Evolutionary conservation across 2,888 invertebrate species (phyloP).

Genomic region (Agrotis ipsilon): DNA sequence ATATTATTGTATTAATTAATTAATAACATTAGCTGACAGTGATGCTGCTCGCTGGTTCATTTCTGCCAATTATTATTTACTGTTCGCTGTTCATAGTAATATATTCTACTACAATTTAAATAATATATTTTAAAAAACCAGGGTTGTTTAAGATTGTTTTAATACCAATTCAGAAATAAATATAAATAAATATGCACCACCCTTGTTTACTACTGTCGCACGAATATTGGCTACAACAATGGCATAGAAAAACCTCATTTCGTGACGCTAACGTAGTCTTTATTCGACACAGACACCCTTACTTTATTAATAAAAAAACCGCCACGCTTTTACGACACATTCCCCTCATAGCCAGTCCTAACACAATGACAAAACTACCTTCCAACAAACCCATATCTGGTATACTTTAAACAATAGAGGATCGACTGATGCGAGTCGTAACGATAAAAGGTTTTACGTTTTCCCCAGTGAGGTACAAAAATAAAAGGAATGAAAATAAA

Average conservation of each 20-base stretch:
- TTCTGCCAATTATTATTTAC: too few relatives aligned
- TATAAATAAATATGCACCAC: neutral
- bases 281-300: neutral
- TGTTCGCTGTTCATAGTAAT: too few relatives aligned
- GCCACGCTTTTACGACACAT: conserved; percentile 20
- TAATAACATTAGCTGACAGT: too few relatives aligned
- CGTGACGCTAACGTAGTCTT: neutral
- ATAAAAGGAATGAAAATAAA: conserved; percentile 64
- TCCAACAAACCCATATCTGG: conserved; percentile 34
- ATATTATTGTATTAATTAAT: too few relatives aligned
- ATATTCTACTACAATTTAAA: too few relatives aligned
- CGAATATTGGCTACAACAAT: neutral
- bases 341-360: conserved; percentile 2
- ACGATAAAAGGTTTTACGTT: conserved; percentile 66
- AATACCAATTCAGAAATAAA: too few relatives aligned
- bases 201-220: too few relatives aligned
- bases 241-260: neutral
- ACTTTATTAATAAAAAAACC: conserved; percentile 1
- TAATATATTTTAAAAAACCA: too few relatives aligned
- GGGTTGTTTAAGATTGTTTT: neutral
- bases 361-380: conserved; percentile 33
- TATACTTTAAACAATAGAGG: conserved; percentile 58
- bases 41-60: too few relatives aligned
- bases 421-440: conserved; percentile 60
- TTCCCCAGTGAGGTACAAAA: conserved; percentile 54